Percentiles rank a stretch among this genome's conserved stretches.
Conservation (phyloP, 1,140 invertebrate genomes). For the Frieseomelitta varia region DNA sequence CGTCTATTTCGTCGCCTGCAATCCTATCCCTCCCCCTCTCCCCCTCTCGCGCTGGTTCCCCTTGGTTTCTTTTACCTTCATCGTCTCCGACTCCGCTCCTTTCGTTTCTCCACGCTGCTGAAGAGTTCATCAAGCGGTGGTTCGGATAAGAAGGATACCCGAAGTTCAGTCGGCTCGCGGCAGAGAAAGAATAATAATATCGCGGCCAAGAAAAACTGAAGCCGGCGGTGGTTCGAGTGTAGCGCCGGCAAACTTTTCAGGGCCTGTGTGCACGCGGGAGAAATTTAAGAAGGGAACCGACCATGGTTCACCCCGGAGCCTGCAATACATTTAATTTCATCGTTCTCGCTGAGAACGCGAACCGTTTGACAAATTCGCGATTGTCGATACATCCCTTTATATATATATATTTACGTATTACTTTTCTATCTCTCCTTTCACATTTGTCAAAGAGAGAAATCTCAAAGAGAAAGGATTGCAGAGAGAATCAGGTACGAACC, state of each 20-base stretch:
- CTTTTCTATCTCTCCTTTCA: background rate
- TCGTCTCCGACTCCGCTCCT: conserved; percentile 5
- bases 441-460: too few species aligned
- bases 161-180: conserved; percentile 23
- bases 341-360: background rate
- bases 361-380: background rate
- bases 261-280: too few species aligned
- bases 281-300: background rate
- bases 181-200: conserved; percentile 38
- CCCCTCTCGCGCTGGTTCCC: background rate
- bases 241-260: conserved; percentile 13
- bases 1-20: conserved; percentile 60
- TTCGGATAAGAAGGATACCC: conserved; percentile 25
- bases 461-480: too few species aligned
- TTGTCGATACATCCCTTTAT: background rate
- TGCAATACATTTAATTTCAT: conserved; percentile 21
- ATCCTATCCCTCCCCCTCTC: conserved; percentile 48
- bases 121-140: conserved; percentile 46
- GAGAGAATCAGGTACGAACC: too few species aligned
- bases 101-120: background rate
- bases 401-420: background rate
- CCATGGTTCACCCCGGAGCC: background rate
- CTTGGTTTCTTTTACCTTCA: conserved; percentile 28
- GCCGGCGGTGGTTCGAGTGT: conserved; percentile 7
- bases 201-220: conserved; percentile 21